These are phyloP conservation scores for Rhinichthys klamathensis DNA, from an alignment of 2,113 vertebrate species.

Conservation along the genomic window DNA sequence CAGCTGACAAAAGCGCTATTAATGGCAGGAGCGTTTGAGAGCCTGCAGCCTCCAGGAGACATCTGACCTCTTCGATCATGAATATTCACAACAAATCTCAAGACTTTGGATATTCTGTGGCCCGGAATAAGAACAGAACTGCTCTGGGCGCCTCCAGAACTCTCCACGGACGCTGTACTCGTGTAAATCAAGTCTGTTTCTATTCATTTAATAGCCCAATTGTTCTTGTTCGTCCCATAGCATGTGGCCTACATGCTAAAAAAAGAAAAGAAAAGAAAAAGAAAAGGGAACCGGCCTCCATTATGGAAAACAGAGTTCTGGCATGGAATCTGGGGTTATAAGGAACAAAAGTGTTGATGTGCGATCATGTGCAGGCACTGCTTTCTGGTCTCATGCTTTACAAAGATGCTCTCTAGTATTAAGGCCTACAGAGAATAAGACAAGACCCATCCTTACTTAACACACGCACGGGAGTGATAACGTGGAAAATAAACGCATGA, in stretches of 20 bases:
- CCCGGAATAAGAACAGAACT: neutral
- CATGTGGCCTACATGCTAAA: conserved; percentile 48
- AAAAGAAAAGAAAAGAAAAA: conserved; percentile 17
- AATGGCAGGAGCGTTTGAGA: conserved; percentile 11
- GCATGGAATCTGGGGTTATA: neutral
- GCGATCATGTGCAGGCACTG: neutral
- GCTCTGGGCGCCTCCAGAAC: conserved; percentile 2
- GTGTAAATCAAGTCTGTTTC: neutral
- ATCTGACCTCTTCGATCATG: neutral
- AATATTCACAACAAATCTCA: conserved; percentile 14
- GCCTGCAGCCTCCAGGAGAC: conserved; percentile 9
- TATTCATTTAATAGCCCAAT: neutral
- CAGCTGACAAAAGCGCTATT: conserved; percentile 18
- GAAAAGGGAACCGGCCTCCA: neutral
- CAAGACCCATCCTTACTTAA: neutral
- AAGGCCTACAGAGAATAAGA: conserved; percentile 11
- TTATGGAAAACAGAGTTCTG: conserved; percentile 20
- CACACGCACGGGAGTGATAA: neutral
- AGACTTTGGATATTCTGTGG: neutral
- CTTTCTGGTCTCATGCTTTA: conserved; percentile 34
- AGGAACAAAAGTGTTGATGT: neutral
- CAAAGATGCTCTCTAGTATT: neutral
- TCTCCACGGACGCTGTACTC: neutral
- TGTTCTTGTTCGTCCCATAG: conserved; percentile 15
- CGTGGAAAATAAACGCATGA: neutral